A percentile compares a stretch with the other conserved stretches of the same genome.
Conservation (phyloP, 2,113 vertebrate species). For the Gymnobelideus leadbeateri region DNA sequence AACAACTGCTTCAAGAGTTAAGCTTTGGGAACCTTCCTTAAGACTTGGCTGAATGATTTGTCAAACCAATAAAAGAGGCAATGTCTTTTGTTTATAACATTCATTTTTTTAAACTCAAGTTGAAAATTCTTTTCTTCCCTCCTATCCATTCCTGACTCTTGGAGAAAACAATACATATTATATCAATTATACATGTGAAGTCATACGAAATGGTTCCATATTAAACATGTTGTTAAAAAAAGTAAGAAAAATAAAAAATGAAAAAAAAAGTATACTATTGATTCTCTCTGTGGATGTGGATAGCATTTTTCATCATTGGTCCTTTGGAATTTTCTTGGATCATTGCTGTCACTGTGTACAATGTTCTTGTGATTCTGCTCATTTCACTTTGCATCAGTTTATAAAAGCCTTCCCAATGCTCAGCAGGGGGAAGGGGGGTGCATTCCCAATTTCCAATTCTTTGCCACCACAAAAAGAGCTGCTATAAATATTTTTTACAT, state of each 20-base stretch:
- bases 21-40: not conserved
- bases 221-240: not conserved
- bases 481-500: not conserved
- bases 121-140: not conserved
- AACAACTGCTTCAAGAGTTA: not conserved
- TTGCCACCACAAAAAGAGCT: not conserved
- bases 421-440: not conserved
- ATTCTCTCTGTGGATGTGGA: too few species aligned
- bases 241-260: not conserved
- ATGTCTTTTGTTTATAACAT: not conserved
- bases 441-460: not conserved
- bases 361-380: not conserved
- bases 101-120: not conserved
- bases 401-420: not conserved
- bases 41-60: not conserved
- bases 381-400: not conserved
- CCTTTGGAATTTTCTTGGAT: not conserved
- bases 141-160: not conserved
- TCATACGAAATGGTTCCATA: not conserved
- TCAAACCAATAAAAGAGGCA: not conserved
- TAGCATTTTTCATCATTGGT: not conserved
- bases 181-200: not conserved
- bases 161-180: not conserved
- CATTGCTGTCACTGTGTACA: not conserved
- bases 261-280: not conserved